Evolutionary conservation across 2,797 vertebrate species (phyloP).

Genomic region (Holocentrus rufus): DNA sequence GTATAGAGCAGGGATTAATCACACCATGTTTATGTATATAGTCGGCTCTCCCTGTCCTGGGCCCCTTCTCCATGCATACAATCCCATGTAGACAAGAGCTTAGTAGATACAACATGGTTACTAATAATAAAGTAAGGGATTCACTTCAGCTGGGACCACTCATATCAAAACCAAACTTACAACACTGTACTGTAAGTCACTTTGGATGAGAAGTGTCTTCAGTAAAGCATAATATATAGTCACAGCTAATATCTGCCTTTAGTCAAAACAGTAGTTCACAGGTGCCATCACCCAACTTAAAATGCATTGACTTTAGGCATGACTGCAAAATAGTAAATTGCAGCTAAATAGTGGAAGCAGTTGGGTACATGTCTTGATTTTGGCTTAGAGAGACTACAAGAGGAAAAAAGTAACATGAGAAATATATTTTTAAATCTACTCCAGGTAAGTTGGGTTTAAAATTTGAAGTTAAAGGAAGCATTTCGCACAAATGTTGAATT

Average conservation of each 20-base stretch:
- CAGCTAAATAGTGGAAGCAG: conserved; percentile 62
- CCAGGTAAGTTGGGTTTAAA: conserved; percentile 37
- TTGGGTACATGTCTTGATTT: conserved; percentile 32
- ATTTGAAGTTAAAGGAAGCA: conserved; percentile 52
- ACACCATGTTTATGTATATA: conserved; percentile 56
- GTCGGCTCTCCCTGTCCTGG: conserved; percentile 39
- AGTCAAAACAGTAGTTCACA: conserved; percentile 58
- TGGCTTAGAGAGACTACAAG: conserved; percentile 50
- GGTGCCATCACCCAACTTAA: conserved; percentile 50
- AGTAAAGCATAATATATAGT: conserved; percentile 65
- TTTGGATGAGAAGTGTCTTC: conserved; percentile 65
- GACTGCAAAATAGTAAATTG: conserved; percentile 43
- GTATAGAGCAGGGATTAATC: conserved; percentile 61
- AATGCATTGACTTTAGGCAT: conserved; percentile 47
- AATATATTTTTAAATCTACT: conserved; percentile 33
- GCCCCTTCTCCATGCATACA: conserved; percentile 48
- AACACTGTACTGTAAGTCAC: conserved; percentile 58
- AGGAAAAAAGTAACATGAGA: conserved; percentile 38
- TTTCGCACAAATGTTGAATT: conserved; percentile 67
- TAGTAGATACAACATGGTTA: conserved; percentile 52
- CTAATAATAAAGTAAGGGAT: conserved; percentile 50
- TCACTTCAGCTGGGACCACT: conserved; percentile 40
- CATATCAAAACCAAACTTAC: conserved; percentile 36
- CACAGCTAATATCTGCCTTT: conserved; percentile 54
- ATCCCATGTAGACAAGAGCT: conserved; percentile 52